A percentile compares a stretch with the other conserved stretches of the same genome.
Evolutionary conservation across 2,797 vertebrate genomes (phyloP).

Genomic region (Phataginus tricuspis): DNA sequence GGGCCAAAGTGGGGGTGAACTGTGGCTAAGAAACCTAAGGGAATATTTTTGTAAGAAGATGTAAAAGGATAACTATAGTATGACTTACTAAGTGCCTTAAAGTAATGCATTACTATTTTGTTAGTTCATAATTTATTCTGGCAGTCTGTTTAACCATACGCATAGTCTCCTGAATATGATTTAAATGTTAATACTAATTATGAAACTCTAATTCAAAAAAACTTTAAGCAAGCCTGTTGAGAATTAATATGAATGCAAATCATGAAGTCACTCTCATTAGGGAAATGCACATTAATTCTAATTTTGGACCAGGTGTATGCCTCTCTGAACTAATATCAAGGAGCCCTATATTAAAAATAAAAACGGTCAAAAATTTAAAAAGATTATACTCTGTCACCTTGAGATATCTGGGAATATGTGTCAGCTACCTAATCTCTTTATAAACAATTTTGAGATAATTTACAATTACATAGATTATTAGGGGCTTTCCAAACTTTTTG

Average conservation of each 20-base stretch:
- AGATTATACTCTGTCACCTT: slow-evolving; percentile 18
- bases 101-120: slow-evolving; percentile 69
- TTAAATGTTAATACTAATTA: slow-evolving; percentile 78
- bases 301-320: slow-evolving; percentile 64
- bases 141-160: slow-evolving; percentile 76
- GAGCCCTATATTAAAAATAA: slow-evolving; percentile 48
- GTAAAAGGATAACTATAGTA: slow-evolving; percentile 20
- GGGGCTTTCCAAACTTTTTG: background rate
- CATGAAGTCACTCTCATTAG: slow-evolving; percentile 58
- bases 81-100: slow-evolving; percentile 59
- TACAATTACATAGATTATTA: background rate
- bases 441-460: slow-evolving; percentile 24
- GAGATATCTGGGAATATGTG: background rate
- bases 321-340: slow-evolving; percentile 49
- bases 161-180: slow-evolving; percentile 71
- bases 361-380: slow-evolving; percentile 47
- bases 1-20: background rate
- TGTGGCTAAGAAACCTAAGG: slow-evolving; percentile 7
- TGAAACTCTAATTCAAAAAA: slow-evolving; percentile 76
- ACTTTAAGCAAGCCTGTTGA: slow-evolving; percentile 65
- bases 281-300: slow-evolving; percentile 64
- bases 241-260: slow-evolving; percentile 71
- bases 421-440: background rate
- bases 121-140: slow-evolving; percentile 74
- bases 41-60: slow-evolving; percentile 55